phyloP scores from a whole-genome alignment of 2,113 vertebrate genomes.

The Leptodactylus fuscus region DNA sequence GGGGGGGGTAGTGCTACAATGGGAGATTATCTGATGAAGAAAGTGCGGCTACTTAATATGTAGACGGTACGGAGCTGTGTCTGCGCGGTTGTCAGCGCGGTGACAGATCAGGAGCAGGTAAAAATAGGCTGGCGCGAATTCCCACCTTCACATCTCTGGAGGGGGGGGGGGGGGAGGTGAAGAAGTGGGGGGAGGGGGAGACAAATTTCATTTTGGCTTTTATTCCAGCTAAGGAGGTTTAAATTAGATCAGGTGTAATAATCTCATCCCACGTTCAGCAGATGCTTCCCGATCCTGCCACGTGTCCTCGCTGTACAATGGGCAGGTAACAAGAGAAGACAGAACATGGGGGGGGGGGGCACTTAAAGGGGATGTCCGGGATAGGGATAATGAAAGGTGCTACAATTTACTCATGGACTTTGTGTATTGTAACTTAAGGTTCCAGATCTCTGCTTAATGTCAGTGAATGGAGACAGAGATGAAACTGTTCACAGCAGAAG shows the following conservation, averaged over 20 bases:
- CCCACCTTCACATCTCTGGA: constrained; percentile 42
- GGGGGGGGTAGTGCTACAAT: neutral
- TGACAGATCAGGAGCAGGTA: constrained; percentile 58
- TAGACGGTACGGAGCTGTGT: constrained; percentile 16
- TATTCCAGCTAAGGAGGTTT: constrained; percentile 50
- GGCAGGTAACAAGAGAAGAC: neutral
- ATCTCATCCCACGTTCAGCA: constrained; percentile 31
- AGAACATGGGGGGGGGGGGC: neutral
- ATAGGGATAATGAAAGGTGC: no score
- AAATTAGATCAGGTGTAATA: constrained; percentile 52
- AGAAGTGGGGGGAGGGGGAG: no score
- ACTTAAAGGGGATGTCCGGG: no score
- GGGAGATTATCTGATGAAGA: neutral
- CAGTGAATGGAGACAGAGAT: no score
- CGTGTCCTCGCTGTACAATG: no score
- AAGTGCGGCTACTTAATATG: constrained; percentile 41
- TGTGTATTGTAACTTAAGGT: no score
- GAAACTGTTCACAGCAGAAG: no score
- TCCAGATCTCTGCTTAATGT: no score
- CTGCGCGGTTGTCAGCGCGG: neutral
- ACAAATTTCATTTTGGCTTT: constrained; percentile 40
- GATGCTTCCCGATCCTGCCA: constrained; percentile 6
- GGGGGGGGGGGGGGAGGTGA: neutral
- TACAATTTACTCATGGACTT: no score
- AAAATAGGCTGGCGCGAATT: constrained; percentile 44